These are phyloP conservation scores for Clarias laeviceps DNA, from an alignment of 2,797 vertebrate genomes.

Conservation along the genomic window DNA sequence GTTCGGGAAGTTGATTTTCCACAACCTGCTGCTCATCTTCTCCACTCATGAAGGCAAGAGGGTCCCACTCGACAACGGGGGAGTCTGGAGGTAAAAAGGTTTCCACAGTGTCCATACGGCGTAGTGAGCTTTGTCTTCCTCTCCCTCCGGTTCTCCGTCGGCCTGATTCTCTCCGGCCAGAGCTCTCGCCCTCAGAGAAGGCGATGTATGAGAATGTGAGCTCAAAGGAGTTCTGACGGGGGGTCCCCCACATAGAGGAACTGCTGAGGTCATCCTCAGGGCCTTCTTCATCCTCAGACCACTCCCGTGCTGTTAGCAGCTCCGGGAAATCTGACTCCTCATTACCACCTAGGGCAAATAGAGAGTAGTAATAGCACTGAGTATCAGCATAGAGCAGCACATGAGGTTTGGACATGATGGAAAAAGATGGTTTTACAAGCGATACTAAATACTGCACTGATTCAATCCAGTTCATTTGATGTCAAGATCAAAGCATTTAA, in stretches of 20 bases:
- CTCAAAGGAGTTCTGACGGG: conserved; percentile 79
- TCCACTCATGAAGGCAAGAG: conserved; percentile 59
- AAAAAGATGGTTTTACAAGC: not conserved
- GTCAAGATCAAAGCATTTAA: not conserved
- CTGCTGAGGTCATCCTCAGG: conserved; percentile 65
- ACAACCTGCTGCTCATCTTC: conserved; percentile 66
- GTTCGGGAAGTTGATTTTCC: conserved; percentile 50
- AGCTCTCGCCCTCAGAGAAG: conserved; percentile 75
- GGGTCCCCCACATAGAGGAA: conserved; percentile 84
- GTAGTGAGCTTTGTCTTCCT: conserved; percentile 64
- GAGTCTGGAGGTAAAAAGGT: conserved; percentile 72
- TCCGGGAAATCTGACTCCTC: conserved; percentile 88
- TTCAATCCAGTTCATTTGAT: not conserved
- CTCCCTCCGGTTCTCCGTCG: conserved; percentile 58
- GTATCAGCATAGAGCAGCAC: not conserved
- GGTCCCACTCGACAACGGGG: conserved; percentile 75
- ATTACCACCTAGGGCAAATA: conserved; percentile 77
- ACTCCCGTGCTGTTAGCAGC: conserved; percentile 85
- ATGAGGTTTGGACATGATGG: not conserved
- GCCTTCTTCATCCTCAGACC: conserved; percentile 82
- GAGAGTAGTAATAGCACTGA: not conserved
- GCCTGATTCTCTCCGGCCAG: conserved; percentile 49
- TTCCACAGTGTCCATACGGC: conserved; percentile 77
- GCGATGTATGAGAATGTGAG: conserved; percentile 92
- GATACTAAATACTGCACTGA: not conserved